phyloP scores from a whole-genome alignment of 2,113 vertebrate genomes.

The Tragelaphus strepsiceros region DNA sequence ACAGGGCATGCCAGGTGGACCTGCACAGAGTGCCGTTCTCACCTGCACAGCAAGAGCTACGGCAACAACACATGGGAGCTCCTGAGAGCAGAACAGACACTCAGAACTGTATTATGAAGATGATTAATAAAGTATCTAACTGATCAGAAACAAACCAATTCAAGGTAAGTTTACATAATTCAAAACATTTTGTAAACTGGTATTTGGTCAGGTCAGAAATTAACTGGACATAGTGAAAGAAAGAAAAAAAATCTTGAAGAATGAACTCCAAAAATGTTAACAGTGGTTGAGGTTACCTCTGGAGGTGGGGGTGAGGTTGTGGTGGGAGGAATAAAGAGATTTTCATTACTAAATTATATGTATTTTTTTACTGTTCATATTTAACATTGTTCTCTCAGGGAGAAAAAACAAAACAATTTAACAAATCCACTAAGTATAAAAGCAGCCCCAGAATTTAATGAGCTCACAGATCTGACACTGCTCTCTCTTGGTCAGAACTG shows the following conservation, averaged over 20 bases:
- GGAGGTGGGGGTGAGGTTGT: background rate
- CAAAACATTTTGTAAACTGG: background rate
- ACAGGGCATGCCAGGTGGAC: fast-evolving
- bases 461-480: background rate
- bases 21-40: background rate
- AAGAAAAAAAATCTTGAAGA: background rate
- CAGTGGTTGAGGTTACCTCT: background rate
- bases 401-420: background rate
- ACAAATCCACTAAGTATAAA: background rate
- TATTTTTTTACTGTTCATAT: background rate
- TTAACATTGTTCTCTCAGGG: background rate
- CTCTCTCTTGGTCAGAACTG: background rate
- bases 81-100: background rate
- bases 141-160: background rate
- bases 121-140: background rate
- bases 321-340: background rate
- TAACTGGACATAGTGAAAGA: background rate
- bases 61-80: background rate
- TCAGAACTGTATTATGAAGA: background rate
- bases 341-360: background rate
- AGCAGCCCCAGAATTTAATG: background rate
- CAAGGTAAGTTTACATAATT: background rate
- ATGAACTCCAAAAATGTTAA: background rate
- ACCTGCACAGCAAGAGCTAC: background rate
- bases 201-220: background rate